Evolutionary conservation across 2,797 vertebrate species (phyloP).

Genomic region (Melanotaenia maccullochi): DNA sequence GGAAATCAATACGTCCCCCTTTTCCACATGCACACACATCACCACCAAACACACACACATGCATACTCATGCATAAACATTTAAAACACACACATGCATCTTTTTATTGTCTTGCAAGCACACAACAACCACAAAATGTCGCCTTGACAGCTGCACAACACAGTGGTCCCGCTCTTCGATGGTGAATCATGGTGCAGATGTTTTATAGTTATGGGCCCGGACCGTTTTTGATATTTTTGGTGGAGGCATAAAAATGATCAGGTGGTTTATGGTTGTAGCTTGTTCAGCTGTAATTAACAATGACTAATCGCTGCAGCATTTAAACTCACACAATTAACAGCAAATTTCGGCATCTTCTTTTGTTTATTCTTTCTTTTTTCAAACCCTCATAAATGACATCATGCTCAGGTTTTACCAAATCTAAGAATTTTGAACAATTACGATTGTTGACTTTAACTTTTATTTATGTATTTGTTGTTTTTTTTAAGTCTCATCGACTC

Average conservation of each 20-base stretch:
- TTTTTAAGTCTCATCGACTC: too few species aligned
- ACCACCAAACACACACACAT: slow-evolving; percentile 5
- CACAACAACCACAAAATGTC: slow-evolving; percentile 60
- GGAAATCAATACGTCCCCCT: slow-evolving; percentile 74
- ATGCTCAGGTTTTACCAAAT: neutral
- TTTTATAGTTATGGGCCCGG: slow-evolving; percentile 23
- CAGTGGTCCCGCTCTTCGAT: slow-evolving; percentile 4
- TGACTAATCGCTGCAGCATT: slow-evolving; percentile 13
- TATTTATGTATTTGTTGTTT: neutral
- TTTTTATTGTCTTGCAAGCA: slow-evolving; percentile 52
- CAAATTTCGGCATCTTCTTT: neutral
- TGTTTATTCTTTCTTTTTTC: neutral
- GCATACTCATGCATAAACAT: neutral
- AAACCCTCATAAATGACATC: neutral
- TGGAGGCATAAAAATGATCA: slow-evolving; percentile 14
- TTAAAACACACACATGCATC: neutral
- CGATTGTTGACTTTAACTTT: neutral
- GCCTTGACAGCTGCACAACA: slow-evolving; percentile 46
- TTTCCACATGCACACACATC: slow-evolving; percentile 14
- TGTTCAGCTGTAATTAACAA: slow-evolving; percentile 23
- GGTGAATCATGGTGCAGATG: slow-evolving; percentile 15
- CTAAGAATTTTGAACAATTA: neutral
- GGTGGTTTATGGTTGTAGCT: slow-evolving; percentile 4
- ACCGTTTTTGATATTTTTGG: slow-evolving; percentile 23
- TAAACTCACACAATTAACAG: slow-evolving; percentile 20